Conservation (phyloP, 1,140 invertebrate species). For the Anoplolepis gracilipes region DNA sequence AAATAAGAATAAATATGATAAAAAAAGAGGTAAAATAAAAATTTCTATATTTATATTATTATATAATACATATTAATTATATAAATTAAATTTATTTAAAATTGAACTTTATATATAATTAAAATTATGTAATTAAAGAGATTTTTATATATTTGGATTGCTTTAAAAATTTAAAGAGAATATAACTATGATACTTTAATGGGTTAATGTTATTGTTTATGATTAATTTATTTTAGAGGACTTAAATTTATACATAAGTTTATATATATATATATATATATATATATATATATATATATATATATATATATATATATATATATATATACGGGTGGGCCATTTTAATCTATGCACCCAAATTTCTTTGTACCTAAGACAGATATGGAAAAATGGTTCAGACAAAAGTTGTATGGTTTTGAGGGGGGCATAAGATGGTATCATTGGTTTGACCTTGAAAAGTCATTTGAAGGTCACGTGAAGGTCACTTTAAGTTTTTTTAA, state of each 20-base stretch:
- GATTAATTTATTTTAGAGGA: constrained; percentile 15
- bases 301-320: neutral
- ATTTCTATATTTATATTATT: constrained; percentile 51
- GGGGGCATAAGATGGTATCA: no score
- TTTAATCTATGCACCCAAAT: no score
- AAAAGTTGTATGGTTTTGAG: no score
- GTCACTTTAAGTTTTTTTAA: no score
- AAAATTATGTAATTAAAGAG: constrained; percentile 10
- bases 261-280: neutral
- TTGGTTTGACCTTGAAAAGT: no score
- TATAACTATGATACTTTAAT: constrained; percentile 14
- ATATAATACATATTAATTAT: constrained; percentile 13
- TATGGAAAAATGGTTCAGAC: no score
- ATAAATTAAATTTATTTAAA: neutral
- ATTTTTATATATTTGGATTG: neutral
- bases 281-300: neutral
- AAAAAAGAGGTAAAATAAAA: constrained; percentile 12
- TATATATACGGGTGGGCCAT: no score
- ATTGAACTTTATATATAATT: neutral
- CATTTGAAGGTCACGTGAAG: no score
- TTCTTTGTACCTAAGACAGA: no score
- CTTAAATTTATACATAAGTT: no score
- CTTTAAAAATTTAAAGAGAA: neutral
- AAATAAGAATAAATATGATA: neutral
- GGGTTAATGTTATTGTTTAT: neutral